Conservation (phyloP, 1,140 invertebrate genomes). For the Caenorhabditis tropicalis region DNA sequence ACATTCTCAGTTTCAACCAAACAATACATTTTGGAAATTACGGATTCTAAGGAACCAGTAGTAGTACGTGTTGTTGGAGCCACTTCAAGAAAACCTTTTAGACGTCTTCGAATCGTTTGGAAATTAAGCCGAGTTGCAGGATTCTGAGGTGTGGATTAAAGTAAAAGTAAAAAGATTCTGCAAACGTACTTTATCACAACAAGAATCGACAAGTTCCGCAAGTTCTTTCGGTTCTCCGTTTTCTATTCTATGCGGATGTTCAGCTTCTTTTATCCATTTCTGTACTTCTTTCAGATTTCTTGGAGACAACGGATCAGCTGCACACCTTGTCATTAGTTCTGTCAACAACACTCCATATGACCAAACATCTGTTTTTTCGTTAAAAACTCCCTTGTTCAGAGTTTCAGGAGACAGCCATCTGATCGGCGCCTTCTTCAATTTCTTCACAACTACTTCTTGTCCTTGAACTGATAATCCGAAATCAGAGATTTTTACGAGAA, state of each 20-base stretch:
- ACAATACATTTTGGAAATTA: too few species aligned
- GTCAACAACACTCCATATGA: slow-evolving; percentile 70
- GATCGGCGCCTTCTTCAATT: slow-evolving; percentile 73
- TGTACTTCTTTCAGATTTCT: background rate
- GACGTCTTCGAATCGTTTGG: background rate
- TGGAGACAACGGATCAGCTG: slow-evolving; percentile 5
- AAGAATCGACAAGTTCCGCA: background rate
- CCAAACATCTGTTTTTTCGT: slow-evolving; percentile 96
- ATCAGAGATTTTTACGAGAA: slow-evolving; percentile 59
- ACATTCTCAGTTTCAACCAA: too few species aligned
- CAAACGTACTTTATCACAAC: background rate
- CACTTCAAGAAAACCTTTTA: background rate
- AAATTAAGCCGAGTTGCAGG: background rate
- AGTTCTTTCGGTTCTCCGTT: background rate
- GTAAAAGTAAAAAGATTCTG: too few species aligned
- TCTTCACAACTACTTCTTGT: background rate
- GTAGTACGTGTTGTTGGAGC: background rate
- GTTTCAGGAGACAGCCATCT: slow-evolving; percentile 92
- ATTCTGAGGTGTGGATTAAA: too few species aligned
- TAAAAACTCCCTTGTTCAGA: slow-evolving; percentile 92
- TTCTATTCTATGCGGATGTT: background rate
- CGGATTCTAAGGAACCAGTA: too few species aligned
- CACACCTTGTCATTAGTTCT: slow-evolving; percentile 54
- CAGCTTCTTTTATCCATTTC: slow-evolving; percentile 9
- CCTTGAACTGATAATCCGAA: slow-evolving; percentile 58